These are phyloP conservation scores for Diadegma fenestrale DNA, from an alignment of 2,888 invertebrate genomes.

Conservation along the genomic window DNA sequence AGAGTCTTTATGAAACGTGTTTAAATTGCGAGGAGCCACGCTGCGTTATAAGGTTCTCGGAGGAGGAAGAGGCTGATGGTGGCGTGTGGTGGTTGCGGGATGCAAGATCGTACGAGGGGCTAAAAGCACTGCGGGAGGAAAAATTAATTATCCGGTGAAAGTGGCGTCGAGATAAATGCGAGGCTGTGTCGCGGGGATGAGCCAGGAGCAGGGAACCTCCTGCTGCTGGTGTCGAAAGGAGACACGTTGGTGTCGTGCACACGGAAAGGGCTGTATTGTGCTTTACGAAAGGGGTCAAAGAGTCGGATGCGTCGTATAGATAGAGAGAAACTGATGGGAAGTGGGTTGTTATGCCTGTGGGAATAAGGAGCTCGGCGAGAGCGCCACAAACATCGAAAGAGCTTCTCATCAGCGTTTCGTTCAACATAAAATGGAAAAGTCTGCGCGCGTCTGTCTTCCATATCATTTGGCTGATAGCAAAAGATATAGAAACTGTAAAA, in stretches of 20 bases:
- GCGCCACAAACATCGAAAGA: slow-evolving; percentile 33
- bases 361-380: slow-evolving; percentile 17
- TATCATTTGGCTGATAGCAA: slow-evolving; percentile 12
- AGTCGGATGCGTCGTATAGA: background rate
- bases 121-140: slow-evolving; percentile 63
- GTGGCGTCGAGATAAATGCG: slow-evolving; percentile 20
- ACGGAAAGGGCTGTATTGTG: slow-evolving; percentile 14
- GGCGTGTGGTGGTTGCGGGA: slow-evolving; percentile 21
- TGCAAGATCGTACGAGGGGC: slow-evolving; percentile 24
- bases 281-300: slow-evolving; percentile 8
- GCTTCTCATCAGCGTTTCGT: slow-evolving; percentile 56
- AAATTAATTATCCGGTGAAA: slow-evolving; percentile 66
- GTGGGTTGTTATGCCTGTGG: background rate
- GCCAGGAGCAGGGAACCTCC: background rate
- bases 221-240: background rate
- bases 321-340: background rate
- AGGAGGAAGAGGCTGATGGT: background rate
- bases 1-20: slow-evolving; percentile 50
- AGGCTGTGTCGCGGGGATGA: background rate
- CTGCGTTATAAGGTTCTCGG: slow-evolving; percentile 42
- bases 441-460: slow-evolving; percentile 46
- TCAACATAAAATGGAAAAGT: slow-evolving; percentile 62
- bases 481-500: slow-evolving; percentile 7
- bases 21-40: slow-evolving; percentile 50
- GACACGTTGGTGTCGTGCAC: slow-evolving; percentile 27